phyloP scores from a whole-genome alignment of 2,888 invertebrate species.

The Acleris laterana region DNA sequence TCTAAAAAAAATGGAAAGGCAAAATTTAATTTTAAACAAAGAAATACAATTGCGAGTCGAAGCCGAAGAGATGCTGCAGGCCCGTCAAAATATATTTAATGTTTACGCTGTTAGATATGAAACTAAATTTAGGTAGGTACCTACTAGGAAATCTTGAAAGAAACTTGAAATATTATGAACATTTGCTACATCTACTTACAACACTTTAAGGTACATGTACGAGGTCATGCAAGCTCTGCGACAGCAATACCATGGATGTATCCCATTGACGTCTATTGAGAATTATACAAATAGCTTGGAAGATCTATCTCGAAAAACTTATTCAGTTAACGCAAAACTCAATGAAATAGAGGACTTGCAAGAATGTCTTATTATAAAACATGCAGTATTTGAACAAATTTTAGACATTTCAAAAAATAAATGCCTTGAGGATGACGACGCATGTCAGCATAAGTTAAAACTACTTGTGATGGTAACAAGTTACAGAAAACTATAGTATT shows the following conservation, averaged over 20 bases:
- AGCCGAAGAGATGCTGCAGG: constrained; percentile 68
- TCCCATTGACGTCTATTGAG: constrained; percentile 69
- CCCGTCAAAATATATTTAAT: constrained; percentile 72
- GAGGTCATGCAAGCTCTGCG: constrained; percentile 68
- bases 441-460: constrained; percentile 68
- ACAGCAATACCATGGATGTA: constrained; percentile 73
- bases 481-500: too few relatives aligned
- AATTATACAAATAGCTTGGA: constrained; percentile 64
- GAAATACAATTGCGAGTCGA: constrained; percentile 68
- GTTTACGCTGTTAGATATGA: constrained; percentile 68
- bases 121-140: constrained; percentile 69
- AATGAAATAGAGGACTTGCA: constrained; percentile 69
- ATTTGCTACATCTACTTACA: constrained; percentile 4
- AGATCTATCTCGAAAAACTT: constrained; percentile 61
- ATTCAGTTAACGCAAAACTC: constrained; percentile 62
- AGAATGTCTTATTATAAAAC: constrained; percentile 64
- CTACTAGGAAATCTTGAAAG: too few relatives aligned
- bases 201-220: constrained; percentile 66
- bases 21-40: constrained; percentile 63
- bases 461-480: constrained; percentile 58
- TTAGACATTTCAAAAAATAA: constrained; percentile 63
- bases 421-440: constrained; percentile 61
- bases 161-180: background rate
- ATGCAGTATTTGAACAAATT: constrained; percentile 69
- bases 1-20: constrained; percentile 69